Evolutionary conservation across 2,888 invertebrate species (phyloP).

Genomic region (Agrochola lychnidis): DNA sequence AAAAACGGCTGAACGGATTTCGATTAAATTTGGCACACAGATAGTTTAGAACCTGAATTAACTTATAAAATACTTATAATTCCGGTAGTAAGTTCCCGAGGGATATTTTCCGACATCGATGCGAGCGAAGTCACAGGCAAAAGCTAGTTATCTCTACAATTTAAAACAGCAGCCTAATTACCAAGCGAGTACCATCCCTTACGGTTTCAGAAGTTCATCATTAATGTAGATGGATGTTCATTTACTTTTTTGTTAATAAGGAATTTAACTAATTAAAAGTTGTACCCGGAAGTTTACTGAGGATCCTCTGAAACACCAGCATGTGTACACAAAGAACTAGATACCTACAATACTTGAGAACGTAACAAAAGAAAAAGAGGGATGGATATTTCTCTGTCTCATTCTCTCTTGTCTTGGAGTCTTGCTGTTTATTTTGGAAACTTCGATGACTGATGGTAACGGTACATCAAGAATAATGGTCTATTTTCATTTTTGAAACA

Average conservation of each 20-base stretch:
- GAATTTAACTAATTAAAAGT: conserved; percentile 67
- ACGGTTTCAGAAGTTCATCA: conserved; percentile 40
- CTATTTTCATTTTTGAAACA: neutral
- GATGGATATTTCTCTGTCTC: neutral
- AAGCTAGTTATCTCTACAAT: neutral
- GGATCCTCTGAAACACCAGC: conserved; percentile 22
- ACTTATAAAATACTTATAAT: neutral
- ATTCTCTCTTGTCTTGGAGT: neutral
- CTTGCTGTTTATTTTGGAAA: neutral
- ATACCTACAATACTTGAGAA: conserved; percentile 6
- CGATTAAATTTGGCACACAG: neutral
- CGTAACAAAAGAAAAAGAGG: conserved; percentile 17
- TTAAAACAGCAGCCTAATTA: neutral
- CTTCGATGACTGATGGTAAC: neutral
- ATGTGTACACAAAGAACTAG: conserved; percentile 35
- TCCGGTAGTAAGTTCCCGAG: neutral
- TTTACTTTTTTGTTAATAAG: conserved; percentile 62
- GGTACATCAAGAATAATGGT: neutral
- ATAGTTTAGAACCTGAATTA: too few species aligned
- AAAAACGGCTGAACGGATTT: neutral
- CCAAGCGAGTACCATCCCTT: neutral
- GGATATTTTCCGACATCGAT: neutral
- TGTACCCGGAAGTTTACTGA: conserved; percentile 52
- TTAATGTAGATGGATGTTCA: conserved; percentile 53
- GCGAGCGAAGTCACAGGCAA: neutral